Evolutionary conservation across 1,140 invertebrate species (phyloP).

Genomic region (Tachypleus tridentatus): DNA sequence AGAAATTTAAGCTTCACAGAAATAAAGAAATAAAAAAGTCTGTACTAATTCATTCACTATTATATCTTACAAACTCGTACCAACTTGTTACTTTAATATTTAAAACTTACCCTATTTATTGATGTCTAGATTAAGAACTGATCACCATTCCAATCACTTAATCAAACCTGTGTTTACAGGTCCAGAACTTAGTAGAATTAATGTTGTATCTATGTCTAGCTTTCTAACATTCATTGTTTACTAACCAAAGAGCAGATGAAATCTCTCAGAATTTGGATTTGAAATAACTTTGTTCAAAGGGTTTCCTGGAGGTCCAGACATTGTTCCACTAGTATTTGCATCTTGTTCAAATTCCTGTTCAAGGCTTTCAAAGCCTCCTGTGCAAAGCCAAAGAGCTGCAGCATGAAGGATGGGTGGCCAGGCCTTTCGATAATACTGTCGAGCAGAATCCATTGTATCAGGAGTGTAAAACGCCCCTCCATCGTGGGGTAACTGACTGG

Average conservation of each 20-base stretch:
- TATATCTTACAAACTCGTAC: no score
- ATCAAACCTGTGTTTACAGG: no score
- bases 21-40: no score
- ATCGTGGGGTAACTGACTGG: constrained; percentile 84
- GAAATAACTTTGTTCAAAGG: not conserved
- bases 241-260: constrained; percentile 80
- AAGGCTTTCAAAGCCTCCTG: constrained; percentile 40
- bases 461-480: constrained; percentile 94
- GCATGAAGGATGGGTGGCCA: constrained; percentile 95
- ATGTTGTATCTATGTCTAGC: no score
- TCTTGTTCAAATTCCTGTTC: constrained; percentile 18
- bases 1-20: no score
- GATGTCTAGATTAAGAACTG: no score
- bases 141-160: no score
- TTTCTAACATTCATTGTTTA: not conserved
- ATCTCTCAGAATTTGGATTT: constrained; percentile 46
- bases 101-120: no score
- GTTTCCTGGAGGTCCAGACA: not conserved
- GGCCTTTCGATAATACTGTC: constrained; percentile 74
- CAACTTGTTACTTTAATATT: no score
- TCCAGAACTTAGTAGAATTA: no score
- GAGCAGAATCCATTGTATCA: constrained; percentile 85
- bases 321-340: no score
- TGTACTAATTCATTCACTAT: no score
- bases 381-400: constrained; percentile 68